Percentiles rank a stretch among this genome's conserved stretches.
These are phyloP conservation scores for Pocillopora grandis DNA, from an alignment of 92 coral and sea anemone genomes.

Conservation along the genomic window DNA sequence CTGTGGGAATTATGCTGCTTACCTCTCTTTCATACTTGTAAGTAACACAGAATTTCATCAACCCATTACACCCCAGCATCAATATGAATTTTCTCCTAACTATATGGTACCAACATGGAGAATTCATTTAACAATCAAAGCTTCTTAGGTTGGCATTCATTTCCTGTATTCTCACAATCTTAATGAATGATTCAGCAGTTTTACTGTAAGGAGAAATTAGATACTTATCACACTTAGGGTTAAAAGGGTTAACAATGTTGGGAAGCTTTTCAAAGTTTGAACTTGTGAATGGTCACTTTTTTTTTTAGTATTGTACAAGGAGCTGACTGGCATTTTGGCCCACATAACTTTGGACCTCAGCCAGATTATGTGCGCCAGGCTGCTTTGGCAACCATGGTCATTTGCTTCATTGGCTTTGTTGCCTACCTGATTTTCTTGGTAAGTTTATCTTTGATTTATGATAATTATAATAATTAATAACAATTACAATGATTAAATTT, in stretches of 20 bases:
- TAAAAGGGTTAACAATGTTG: neutral
- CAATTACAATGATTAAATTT: neutral
- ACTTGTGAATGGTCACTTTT: neutral
- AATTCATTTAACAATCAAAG: too few species aligned
- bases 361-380: slow-evolving; percentile 87
- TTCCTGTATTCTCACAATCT: too few species aligned
- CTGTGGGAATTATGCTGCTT: slow-evolving; percentile 79
- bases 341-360: slow-evolving; percentile 72
- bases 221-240: too few species aligned
- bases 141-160: too few species aligned
- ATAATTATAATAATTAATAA: too few species aligned
- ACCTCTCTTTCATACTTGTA: slow-evolving; percentile 92
- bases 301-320: slow-evolving; percentile 86
- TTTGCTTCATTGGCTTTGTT: slow-evolving; percentile 79
- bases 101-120: too few species aligned
- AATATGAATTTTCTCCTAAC: too few species aligned
- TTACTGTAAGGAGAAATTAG: too few species aligned
- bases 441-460: neutral
- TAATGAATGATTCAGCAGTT: too few species aligned
- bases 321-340: slow-evolving; percentile 98
- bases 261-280: neutral
- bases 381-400: slow-evolving; percentile 91
- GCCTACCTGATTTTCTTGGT: slow-evolving; percentile 92
- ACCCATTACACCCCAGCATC: neutral
- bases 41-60: slow-evolving; percentile 23